Percentiles rank a stretch among this genome's conserved stretches.
Evolutionary conservation across 2,797 vertebrate genomes (phyloP).

Genomic region (Streptopelia turtur): DNA sequence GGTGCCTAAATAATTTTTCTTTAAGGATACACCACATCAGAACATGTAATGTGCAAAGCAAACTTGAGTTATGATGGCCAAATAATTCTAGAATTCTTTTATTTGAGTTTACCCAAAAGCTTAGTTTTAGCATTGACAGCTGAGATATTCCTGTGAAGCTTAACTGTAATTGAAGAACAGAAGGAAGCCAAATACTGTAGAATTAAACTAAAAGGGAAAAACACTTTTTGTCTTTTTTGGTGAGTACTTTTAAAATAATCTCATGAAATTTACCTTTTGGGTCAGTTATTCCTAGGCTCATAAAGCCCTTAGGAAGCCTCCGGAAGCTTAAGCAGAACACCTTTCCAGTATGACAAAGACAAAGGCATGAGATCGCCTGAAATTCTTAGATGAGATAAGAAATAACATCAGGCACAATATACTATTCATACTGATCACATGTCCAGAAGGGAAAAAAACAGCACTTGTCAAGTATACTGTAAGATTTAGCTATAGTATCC

Average conservation of each 20-base stretch:
- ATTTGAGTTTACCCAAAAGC: neutral
- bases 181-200: neutral
- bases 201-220: neutral
- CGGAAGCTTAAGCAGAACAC: neutral
- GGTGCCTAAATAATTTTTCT: neutral
- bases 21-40: neutral
- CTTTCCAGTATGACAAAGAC: neutral
- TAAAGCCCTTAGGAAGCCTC: neutral
- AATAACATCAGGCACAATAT: neutral
- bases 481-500: neutral
- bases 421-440: neutral
- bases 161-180: neutral
- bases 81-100: neutral
- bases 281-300: neutral
- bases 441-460: neutral
- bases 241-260: neutral
- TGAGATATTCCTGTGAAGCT: neutral
- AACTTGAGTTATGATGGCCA: neutral
- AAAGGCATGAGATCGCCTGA: neutral
- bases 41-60: neutral
- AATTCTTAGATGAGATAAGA: neutral
- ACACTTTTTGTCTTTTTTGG: neutral
- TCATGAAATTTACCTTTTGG: neutral
- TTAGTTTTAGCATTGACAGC: neutral
- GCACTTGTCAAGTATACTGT: neutral